Conservation (phyloP, 2,888 invertebrate genomes). For the Pammene fasciana region DNA sequence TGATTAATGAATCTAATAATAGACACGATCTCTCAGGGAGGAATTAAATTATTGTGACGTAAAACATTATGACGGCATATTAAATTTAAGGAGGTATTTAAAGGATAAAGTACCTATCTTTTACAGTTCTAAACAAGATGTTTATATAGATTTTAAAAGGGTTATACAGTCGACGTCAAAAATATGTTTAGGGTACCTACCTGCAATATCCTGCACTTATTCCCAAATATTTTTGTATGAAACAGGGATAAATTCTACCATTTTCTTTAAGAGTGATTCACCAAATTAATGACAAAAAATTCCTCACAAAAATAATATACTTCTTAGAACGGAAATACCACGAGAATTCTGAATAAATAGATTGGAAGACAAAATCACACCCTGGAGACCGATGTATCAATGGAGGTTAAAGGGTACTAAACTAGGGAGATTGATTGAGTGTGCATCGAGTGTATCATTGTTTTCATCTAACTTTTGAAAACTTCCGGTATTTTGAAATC, state of each 20-base stretch:
- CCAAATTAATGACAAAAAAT: too few species aligned
- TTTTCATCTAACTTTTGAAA: neutral
- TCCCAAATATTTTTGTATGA: too few species aligned
- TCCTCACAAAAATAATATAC: too few species aligned
- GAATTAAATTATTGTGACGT: neutral
- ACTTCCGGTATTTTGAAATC: neutral
- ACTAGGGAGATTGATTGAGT: conserved; percentile 26
- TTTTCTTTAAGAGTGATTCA: too few species aligned
- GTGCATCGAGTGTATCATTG: conserved; percentile 9
- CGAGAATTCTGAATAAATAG: conserved; percentile 1
- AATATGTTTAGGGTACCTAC: too few species aligned
- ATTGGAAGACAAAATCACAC: conserved; percentile 13
- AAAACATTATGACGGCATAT: neutral
- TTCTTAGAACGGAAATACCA: neutral
- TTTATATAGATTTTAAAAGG: too few species aligned
- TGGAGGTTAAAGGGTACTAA: conserved; percentile 7
- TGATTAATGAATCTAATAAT: conserved; percentile 30
- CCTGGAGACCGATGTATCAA: conserved; percentile 26
- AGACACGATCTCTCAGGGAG: conserved; percentile 2
- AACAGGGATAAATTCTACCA: too few species aligned
- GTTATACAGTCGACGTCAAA: too few species aligned
- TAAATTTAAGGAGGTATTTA: neutral
- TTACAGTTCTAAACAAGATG: too few species aligned
- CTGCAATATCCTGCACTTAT: too few species aligned
- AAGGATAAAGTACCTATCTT: too few species aligned